phyloP scores from a whole-genome alignment of 2,888 invertebrate genomes.

The Theretra japonica region DNA sequence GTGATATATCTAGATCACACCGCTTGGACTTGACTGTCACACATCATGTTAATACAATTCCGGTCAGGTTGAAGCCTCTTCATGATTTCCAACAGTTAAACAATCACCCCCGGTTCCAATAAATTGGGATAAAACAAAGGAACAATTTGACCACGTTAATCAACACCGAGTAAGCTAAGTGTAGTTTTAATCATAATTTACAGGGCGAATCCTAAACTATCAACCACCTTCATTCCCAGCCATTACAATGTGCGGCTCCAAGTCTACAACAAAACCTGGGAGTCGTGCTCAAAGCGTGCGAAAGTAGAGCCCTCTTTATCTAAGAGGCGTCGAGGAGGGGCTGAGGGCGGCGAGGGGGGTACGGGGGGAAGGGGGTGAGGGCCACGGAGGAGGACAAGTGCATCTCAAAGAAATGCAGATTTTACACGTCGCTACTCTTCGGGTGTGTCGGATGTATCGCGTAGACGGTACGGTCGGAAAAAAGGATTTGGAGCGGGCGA shows the following conservation, averaged over 20 bases:
- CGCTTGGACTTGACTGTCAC: no score
- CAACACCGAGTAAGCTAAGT: no score
- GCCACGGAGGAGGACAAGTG: constrained; percentile 71
- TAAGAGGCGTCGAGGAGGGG: constrained; percentile 66
- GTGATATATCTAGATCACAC: no score
- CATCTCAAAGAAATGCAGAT: constrained; percentile 86
- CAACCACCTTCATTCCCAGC: background rate
- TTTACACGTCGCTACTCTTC: constrained; percentile 84
- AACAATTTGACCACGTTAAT: no score
- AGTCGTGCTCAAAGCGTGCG: constrained; percentile 78
- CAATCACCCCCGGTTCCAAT: no score
- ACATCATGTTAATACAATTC: no score
- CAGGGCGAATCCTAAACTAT: no score
- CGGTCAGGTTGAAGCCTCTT: no score
- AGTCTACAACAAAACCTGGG: constrained; percentile 67
- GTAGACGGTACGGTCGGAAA: constrained; percentile 58
- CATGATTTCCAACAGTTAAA: no score
- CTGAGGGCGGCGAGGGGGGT: constrained; percentile 41
- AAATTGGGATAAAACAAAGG: no score
- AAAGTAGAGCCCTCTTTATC: constrained; percentile 82
- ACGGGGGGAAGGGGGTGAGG: constrained; percentile 42
- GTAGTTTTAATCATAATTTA: no score
- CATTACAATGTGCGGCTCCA: constrained; percentile 33
- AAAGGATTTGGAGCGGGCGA: constrained; percentile 24
- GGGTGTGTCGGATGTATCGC: constrained; percentile 76